Evolutionary conservation across 2,888 invertebrate genomes (phyloP).

Genomic region (Calephelis perditalis): DNA sequence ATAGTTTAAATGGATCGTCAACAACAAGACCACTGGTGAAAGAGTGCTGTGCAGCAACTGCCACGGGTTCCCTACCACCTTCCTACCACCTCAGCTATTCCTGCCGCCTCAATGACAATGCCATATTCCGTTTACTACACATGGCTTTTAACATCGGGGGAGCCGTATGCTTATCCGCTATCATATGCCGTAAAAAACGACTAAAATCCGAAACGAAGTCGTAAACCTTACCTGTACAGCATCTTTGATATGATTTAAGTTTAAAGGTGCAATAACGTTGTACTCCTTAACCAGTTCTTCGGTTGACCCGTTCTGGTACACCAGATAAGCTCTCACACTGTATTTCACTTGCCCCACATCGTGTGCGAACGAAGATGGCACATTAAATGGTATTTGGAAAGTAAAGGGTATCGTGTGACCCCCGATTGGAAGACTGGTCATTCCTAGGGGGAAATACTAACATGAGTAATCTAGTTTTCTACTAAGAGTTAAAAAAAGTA

Average conservation of each 20-base stretch:
- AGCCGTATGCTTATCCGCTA: no score
- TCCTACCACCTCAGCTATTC: no score
- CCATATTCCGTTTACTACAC: no score
- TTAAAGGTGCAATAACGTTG: constrained; percentile 48
- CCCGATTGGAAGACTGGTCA: constrained; percentile 37
- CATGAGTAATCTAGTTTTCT: neutral
- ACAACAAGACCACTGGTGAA: no score
- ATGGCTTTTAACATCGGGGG: no score
- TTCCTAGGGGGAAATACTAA: constrained; percentile 33
- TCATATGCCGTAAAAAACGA: no score
- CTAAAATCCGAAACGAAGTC: no score
- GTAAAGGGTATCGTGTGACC: constrained; percentile 44
- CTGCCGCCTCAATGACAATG: no score
- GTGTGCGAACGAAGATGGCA: constrained; percentile 48
- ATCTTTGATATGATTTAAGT: constrained; percentile 44
- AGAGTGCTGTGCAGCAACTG: no score
- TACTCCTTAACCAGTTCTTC: constrained; percentile 38
- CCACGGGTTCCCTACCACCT: no score
- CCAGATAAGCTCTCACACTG: constrained; percentile 38
- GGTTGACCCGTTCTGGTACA: constrained; percentile 33
- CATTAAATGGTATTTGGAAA: constrained; percentile 45
- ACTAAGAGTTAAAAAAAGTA: no score
- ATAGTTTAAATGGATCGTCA: no score
- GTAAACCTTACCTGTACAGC: constrained; percentile 26
- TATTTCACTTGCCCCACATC: constrained; percentile 43